Evolutionary conservation across 2,113 vertebrate species (phyloP).

Genomic region (Antennarius striatus): DNA sequence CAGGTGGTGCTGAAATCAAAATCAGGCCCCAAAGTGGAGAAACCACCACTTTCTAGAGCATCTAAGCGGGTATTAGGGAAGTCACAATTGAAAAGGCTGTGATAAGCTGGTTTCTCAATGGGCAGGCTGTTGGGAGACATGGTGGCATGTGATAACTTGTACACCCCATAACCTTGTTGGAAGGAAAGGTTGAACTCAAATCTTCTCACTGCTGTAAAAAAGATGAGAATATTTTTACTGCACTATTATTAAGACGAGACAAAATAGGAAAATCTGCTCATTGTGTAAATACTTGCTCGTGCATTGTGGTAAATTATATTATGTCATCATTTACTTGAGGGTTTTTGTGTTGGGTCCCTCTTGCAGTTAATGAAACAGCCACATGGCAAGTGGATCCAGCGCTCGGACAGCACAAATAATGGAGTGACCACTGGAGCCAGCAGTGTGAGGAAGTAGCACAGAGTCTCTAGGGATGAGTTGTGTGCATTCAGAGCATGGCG

Average conservation of each 20-base stretch:
- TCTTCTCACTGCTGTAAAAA: slow-evolving; percentile 82
- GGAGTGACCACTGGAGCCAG: slow-evolving; percentile 89
- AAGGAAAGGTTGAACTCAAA: slow-evolving; percentile 95
- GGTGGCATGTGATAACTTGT: slow-evolving; percentile 84
- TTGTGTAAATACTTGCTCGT: not conserved
- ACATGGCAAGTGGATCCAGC: slow-evolving; percentile 93
- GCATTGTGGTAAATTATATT: not conserved
- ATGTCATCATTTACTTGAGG: slow-evolving; percentile 58
- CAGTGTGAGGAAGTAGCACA: slow-evolving; percentile 91
- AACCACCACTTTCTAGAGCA: slow-evolving; percentile 48
- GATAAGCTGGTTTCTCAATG: slow-evolving; percentile 75
- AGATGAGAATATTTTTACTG: slow-evolving; percentile 22
- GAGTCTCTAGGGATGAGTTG: slow-evolving; percentile 83
- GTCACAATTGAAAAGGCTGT: slow-evolving; percentile 77
- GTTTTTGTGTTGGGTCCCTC: slow-evolving; percentile 68
- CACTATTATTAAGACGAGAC: too few relatives aligned
- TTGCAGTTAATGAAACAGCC: slow-evolving; percentile 96
- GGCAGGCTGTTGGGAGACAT: slow-evolving; percentile 61
- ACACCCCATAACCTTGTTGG: slow-evolving; percentile 88
- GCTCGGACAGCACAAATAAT: slow-evolving; percentile 90
- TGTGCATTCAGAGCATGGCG: slow-evolving; percentile 82
- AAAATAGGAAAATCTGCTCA: not conserved
- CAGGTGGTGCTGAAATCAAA: slow-evolving; percentile 82
- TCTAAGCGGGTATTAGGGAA: slow-evolving; percentile 61
- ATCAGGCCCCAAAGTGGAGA: slow-evolving; percentile 57